These are phyloP conservation scores for Drepanosiphum platanoidis DNA, from an alignment of 2,888 invertebrate genomes.

Conservation along the genomic window DNA sequence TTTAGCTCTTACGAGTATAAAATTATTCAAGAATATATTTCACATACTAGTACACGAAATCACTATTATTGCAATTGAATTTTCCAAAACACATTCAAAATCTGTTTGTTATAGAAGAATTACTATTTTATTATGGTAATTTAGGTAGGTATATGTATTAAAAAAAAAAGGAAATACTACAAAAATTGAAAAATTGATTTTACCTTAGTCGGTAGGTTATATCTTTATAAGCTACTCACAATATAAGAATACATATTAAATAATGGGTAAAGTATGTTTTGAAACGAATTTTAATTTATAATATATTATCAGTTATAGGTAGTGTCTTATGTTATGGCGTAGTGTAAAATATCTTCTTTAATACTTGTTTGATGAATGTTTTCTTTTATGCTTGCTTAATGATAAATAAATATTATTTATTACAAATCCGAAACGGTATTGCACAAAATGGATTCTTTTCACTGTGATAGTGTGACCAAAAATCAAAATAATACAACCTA, in stretches of 20 bases:
- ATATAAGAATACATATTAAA: background rate
- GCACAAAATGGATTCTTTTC: conserved; percentile 13
- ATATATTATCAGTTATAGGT: background rate
- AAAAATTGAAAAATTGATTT: background rate
- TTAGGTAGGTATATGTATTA: background rate
- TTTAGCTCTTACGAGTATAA: too few species aligned
- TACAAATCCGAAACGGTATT: background rate
- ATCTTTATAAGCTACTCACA: too few species aligned
- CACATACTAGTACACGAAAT: background rate
- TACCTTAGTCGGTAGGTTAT: too few species aligned
- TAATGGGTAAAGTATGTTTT: background rate
- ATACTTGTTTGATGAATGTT: conserved; percentile 22
- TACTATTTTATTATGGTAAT: background rate
- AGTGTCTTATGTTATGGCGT: background rate
- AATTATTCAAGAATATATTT: too few species aligned
- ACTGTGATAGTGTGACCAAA: background rate
- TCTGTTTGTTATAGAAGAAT: background rate
- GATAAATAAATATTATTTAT: conserved; percentile 39
- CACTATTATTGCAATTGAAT: background rate
- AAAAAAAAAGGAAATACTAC: background rate
- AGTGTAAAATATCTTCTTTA: background rate
- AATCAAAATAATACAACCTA: conserved; percentile 19
- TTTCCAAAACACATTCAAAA: background rate
- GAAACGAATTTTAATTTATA: background rate
- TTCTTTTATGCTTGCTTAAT: conserved; percentile 36